Evolutionary conservation across 2,113 vertebrate genomes (phyloP), one percentile per base, ranked within the genome.

Genomic region (Megaleporinus macrocephalus): DNA sequence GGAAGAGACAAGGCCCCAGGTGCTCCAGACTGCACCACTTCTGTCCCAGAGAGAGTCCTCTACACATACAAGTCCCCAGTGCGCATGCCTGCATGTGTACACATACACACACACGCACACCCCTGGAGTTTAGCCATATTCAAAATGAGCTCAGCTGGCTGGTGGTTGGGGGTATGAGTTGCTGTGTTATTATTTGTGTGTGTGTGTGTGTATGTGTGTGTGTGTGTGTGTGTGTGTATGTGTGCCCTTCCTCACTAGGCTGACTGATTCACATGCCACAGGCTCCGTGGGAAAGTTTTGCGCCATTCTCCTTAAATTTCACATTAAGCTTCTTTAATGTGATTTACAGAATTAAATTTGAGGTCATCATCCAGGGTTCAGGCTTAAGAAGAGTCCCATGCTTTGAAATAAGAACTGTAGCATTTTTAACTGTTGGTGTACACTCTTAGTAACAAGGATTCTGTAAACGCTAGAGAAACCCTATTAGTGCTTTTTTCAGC

Each of bases 91-190:
- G 5, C 55, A 57, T 29, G 30, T 0, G 33, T 22, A 29, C 73
- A 76, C 66, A 76, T 69, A 75, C 63, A 71, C 71, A 51, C 29
- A 69, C 53, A 77, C 22, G 36, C 75, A 22, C 59, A 77, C 81
- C 63, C 36, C 74, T 77, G 72, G 55, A 68, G 76, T 57, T 78
- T 65, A 73, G 73, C 80, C 65, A 49, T 82, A 70, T 83, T 86
- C 62, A 77, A 61, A 57, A 51, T 63, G 78, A 73, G 81, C 62
- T 77, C 73, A 86, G 73, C 85, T 83, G 81, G 75, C 30, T 71
- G 62, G 22, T 74, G 55, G 65, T 73, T 74, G 76, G 18, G 71
- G 13, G 72, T 72, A 41, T 18, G 26, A 44, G 62, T 16, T 33
- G 29, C 15, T 36, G 65, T 68, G 16, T 68, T 33, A 41, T 53